Conservation (phyloP, 2,888 invertebrate species). For the Gonocerus acuteangulatus region DNA sequence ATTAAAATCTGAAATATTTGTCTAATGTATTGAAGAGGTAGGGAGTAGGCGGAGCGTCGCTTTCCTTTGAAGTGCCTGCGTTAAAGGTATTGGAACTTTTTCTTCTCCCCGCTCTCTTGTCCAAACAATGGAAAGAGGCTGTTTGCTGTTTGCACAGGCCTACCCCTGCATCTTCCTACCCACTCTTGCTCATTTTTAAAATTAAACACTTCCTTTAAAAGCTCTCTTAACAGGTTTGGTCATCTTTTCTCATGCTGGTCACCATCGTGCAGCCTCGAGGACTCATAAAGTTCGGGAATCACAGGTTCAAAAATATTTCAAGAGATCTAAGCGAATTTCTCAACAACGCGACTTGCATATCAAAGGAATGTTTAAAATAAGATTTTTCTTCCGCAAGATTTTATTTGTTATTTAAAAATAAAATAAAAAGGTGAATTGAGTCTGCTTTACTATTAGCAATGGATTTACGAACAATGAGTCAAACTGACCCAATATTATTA, state of each 20-base stretch:
- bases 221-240: constrained; percentile 6
- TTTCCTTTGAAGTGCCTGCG: background rate
- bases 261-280: no score
- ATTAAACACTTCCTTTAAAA: constrained; percentile 23
- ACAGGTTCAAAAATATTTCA: no score
- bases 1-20: no score
- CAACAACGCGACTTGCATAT: no score
- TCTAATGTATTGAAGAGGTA: background rate
- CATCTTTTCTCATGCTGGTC: background rate
- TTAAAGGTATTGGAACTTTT: background rate
- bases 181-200: constrained; percentile 16
- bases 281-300: background rate
- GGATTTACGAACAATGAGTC: no score
- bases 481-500: no score
- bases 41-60: background rate
- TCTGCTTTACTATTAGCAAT: no score
- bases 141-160: constrained; percentile 18
- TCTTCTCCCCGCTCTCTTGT: background rate
- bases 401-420: no score
- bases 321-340: no score
- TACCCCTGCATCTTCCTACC: constrained; percentile 12
- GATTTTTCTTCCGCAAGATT: no score
- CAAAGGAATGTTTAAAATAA: no score
- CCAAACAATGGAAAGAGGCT: constrained; percentile 8
- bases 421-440: no score